Base-by-base conservation (phyloP, 2,113 vertebrate genomes). In the Python bivittatus region DNA sequence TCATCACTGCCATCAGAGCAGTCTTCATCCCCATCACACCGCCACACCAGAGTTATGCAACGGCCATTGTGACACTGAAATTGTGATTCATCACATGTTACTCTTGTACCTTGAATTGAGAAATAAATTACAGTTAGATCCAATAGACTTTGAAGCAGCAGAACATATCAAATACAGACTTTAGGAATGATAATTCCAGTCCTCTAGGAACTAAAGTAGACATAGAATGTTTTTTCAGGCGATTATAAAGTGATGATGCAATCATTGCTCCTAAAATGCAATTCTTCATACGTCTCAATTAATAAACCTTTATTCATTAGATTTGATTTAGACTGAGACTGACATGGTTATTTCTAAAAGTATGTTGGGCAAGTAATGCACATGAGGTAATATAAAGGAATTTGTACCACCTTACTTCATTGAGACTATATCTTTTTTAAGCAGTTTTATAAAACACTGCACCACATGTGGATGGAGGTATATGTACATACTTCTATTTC, bases 1-100 rank as follows among this genome's bases (percentile, higher is more conserved):
- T 99, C 99, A 10, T 99, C 99, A 29, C 99, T 99, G 92, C 98
- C 98, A 2, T 99, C 99, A 0, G 95, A 95, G 91, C 99, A 99
- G 96, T 99, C 99, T 95, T 99, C 98, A 20, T 99, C 99, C 6
- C 99, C 99, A 27, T 99, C 99, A 86, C 99, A 99, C 91, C 98
- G 98, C 99, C 99, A 99, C 12, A 99, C 91, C 0, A 98, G 97
- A 0, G 98, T 98, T 96, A 99, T 99, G 94, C 99, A 99, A 94
- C 98, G 99, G 9, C 99, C 99, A 52, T 99, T 99, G 0, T 98
- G 98, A 96, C 99, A 99, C 84, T 98, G 98, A 92, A 99, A 99
- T 38, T 99, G 99, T 44, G 97, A 98, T 60, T 97, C 94, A 29
- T 99, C 99, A 97, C 99, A 99, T 95, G 98, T 98, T 33, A 97